Evolutionary conservation across 2,888 invertebrate species (phyloP).

Genomic region (Acanthosepion pharaonis): DNA sequence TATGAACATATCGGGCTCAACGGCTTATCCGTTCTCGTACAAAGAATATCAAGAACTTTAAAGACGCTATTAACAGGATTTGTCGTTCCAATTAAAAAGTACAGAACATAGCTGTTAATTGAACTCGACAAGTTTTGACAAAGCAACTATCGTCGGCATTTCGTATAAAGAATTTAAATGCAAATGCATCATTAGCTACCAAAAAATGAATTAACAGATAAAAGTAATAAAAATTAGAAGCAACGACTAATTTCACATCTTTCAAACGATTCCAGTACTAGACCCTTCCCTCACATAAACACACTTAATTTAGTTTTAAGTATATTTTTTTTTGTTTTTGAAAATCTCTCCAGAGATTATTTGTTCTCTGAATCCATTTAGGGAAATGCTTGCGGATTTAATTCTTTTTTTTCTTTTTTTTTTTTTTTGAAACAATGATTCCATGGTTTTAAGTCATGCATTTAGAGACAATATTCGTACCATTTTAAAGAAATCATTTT

Average conservation of each 20-base stretch:
- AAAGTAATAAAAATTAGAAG: neutral
- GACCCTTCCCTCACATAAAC: neutral
- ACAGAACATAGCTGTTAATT: too few relatives aligned
- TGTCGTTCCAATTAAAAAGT: too few relatives aligned
- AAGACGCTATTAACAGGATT: too few relatives aligned
- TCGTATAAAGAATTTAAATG: neutral
- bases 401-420: too few relatives aligned
- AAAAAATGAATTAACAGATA: neutral
- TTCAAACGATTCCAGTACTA: neutral
- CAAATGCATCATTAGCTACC: neutral
- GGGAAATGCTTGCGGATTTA: neutral
- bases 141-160: neutral
- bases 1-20: too few relatives aligned
- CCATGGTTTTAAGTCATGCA: neutral
- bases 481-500: neutral
- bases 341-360: neutral
- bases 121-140: neutral
- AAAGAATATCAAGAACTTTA: too few relatives aligned
- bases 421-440: neutral
- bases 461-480: neutral
- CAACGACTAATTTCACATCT: neutral
- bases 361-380: neutral
- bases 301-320: neutral
- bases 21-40: too few relatives aligned
- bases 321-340: neutral